Percentiles rank a stretch among this genome's conserved stretches.
Conservation (phyloP, 2,113 vertebrate genomes). For the Vulpes vulpes region DNA sequence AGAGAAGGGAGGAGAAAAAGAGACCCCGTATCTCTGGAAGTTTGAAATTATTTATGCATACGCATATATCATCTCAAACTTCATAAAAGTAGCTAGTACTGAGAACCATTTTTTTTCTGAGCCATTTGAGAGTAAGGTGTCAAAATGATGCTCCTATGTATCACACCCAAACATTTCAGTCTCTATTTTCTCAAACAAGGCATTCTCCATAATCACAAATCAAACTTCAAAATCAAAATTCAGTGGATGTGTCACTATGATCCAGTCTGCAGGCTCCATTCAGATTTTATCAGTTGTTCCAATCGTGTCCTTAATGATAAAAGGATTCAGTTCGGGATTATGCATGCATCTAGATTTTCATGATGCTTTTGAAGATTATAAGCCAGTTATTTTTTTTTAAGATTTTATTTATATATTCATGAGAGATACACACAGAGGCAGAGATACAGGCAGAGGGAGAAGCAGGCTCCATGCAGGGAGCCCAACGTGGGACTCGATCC, state of each 20-base stretch:
- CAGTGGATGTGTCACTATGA: not conserved
- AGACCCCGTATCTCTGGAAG: not conserved
- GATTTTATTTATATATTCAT: too few relatives aligned
- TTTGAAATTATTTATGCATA: not conserved
- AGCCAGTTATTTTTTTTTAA: not conserved
- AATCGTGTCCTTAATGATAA: not conserved
- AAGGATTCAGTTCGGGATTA: not conserved
- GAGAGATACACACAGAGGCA: too few relatives aligned
- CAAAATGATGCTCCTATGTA: not conserved
- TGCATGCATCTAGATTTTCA: not conserved
- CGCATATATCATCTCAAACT: not conserved
- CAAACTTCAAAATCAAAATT: not conserved
- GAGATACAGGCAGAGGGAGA: too few relatives aligned
- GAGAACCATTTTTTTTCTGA: not conserved
- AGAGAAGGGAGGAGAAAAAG: not conserved
- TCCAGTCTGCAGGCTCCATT: not conserved
- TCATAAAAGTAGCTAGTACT: not conserved
- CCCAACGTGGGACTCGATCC: too few relatives aligned
- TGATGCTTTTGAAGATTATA: not conserved
- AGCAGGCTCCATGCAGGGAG: too few relatives aligned
- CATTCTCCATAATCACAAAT: not conserved
- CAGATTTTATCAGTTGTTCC: not conserved
- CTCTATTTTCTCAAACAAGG: slow-evolving; percentile 23
- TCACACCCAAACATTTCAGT: not conserved
- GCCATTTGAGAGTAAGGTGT: not conserved